Conservation (phyloP, 1,140 invertebrate genomes). For the Euura saliciscinereae region DNA sequence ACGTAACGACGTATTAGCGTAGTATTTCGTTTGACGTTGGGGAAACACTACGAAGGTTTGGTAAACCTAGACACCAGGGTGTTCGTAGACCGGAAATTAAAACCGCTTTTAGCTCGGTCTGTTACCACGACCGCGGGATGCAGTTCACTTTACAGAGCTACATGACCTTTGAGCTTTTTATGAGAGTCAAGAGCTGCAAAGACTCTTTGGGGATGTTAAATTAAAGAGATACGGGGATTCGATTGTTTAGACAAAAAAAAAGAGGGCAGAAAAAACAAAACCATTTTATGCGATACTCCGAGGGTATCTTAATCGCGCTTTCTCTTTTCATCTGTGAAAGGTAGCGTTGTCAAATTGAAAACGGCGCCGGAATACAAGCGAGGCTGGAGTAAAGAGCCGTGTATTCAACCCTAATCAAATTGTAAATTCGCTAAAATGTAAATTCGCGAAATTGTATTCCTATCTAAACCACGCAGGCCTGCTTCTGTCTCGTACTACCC, state of each 20-base stretch:
- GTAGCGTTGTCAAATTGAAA: slow-evolving; percentile 1
- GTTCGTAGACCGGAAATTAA: slow-evolving; percentile 55
- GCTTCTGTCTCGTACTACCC: slow-evolving; percentile 26
- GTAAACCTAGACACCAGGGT: neutral
- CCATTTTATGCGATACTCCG: neutral
- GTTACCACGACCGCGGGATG: slow-evolving; percentile 11
- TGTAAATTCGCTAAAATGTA: slow-evolving; percentile 47
- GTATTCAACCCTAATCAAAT: slow-evolving; percentile 41
- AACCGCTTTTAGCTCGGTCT: slow-evolving; percentile 44
- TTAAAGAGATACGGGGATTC: neutral
- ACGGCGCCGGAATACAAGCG: slow-evolving; percentile 9
- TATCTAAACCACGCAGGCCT: slow-evolving; percentile 33
- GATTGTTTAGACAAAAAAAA: neutral
- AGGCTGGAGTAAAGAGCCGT: neutral
- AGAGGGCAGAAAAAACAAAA: neutral
- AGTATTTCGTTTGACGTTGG: neutral
- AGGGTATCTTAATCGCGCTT: neutral
- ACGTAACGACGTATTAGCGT: neutral
- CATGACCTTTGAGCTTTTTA: slow-evolving; percentile 1
- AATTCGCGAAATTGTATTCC: slow-evolving; percentile 33
- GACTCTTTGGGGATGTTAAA: slow-evolving; percentile 21
- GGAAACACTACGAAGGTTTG: neutral
- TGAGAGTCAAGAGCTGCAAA: slow-evolving; percentile 16
- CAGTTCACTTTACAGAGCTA: neutral
- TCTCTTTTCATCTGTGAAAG: neutral